phyloP scores from a whole-genome alignment of 2,888 invertebrate genomes.

The Drosophila siamana region DNA sequence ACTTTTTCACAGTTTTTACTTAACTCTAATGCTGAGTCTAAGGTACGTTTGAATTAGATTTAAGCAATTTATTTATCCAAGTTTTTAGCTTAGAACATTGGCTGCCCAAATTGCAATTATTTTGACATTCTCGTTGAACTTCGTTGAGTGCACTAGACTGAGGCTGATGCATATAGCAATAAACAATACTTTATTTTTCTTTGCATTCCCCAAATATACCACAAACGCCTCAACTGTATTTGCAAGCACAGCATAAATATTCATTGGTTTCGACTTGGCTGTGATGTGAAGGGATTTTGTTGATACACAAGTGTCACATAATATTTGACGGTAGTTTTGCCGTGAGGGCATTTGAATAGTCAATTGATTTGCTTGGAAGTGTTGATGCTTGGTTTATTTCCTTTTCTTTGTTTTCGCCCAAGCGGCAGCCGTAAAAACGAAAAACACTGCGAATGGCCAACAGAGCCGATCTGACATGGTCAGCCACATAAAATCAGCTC shows the following conservation, averaged over 20 bases:
- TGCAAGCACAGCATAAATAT: not conserved
- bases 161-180: no score
- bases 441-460: conserved; percentile 70
- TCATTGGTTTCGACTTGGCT: not conserved
- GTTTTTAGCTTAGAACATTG: no score
- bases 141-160: no score
- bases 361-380: not conserved
- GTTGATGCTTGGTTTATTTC: conserved; percentile 24
- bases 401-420: conserved; percentile 32
- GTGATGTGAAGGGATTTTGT: not conserved
- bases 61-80: no score
- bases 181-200: no score
- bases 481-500: conserved; percentile 75
- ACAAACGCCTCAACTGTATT: no score
- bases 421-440: conserved; percentile 60
- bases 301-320: not conserved
- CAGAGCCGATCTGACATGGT: conserved; percentile 60
- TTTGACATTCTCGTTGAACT: no score
- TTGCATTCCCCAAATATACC: not conserved
- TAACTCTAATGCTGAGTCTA: no score
- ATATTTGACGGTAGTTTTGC: not conserved
- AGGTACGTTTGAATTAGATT: no score
- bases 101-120: no score
- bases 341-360: conserved; percentile 43
- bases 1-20: no score